phyloP scores from a whole-genome alignment of 1,140 invertebrate genomes.

The Drosophila elegans region DNA sequence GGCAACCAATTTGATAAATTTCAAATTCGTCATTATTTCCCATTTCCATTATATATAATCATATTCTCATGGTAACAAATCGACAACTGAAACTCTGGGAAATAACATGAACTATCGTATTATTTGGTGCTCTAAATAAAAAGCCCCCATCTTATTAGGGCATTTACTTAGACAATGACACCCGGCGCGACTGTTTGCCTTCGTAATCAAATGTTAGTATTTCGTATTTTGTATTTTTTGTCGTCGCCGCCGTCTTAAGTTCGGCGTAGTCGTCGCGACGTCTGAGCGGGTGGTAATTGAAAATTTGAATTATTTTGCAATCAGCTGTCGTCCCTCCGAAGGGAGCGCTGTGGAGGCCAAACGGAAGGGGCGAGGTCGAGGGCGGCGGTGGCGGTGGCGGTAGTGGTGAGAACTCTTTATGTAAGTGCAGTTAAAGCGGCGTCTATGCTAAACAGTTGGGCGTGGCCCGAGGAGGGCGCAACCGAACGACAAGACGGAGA shows the following conservation, averaged over 20 bases:
- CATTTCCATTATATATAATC: too few relatives aligned
- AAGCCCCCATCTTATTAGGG: conserved; percentile 8
- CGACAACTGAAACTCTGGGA: too few relatives aligned
- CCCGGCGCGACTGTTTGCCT: conserved; percentile 32
- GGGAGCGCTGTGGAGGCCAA: conserved; percentile 25
- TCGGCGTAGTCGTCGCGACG: conserved; percentile 63
- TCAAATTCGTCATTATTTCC: too few relatives aligned
- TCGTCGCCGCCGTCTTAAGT: conserved; percentile 22
- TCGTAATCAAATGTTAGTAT: conserved; percentile 61
- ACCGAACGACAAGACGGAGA: conserved; percentile 22
- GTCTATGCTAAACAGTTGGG: conserved; percentile 75
- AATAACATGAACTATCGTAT: background rate
- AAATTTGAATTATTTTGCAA: conserved; percentile 80
- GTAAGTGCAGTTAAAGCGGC: conserved; percentile 65
- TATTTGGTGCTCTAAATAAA: background rate
- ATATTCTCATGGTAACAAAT: too few relatives aligned
- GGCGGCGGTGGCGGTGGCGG: conserved; percentile 2
- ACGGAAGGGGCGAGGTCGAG: background rate
- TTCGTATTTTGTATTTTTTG: conserved; percentile 42
- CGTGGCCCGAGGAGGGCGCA: conserved; percentile 39
- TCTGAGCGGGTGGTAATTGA: conserved; percentile 70
- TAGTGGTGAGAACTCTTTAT: conserved; percentile 48
- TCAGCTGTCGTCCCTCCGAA: conserved; percentile 50
- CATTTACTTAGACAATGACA: conserved; percentile 18
- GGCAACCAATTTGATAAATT: too few relatives aligned